phyloP scores from a whole-genome alignment of 2,888 invertebrate species.

The Drosophila niveifrons region DNA sequence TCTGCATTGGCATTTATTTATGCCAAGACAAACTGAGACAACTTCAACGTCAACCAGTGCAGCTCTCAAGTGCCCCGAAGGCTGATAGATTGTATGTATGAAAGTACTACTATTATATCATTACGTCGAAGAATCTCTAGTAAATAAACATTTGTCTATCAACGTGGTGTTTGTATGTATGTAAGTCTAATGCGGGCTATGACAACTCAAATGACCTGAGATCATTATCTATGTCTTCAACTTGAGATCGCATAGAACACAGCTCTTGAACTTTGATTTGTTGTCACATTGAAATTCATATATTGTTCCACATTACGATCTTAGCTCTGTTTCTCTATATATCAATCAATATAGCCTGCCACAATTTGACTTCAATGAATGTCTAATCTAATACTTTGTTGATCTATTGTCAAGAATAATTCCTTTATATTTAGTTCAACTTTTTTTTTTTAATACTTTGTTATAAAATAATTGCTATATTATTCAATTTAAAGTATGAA shows the following conservation, averaged over 20 bases:
- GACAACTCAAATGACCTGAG: constrained; percentile 21
- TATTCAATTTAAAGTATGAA: too few species aligned
- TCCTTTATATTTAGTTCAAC: too few species aligned
- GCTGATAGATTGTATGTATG: constrained; percentile 8
- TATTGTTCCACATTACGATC: neutral
- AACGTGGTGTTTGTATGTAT: neutral
- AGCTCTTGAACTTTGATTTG: constrained; percentile 14
- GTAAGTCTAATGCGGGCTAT: neutral
- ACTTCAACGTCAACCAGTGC: neutral
- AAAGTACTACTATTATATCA: too few species aligned
- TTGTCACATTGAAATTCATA: neutral
- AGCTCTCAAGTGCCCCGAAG: neutral
- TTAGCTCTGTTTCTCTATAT: too few species aligned
- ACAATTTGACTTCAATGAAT: too few species aligned
- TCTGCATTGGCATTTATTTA: constrained; percentile 53
- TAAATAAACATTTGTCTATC: neutral
- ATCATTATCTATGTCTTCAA: constrained; percentile 7
- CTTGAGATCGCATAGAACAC: neutral
- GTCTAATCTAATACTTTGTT: too few species aligned
- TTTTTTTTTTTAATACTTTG: too few species aligned
- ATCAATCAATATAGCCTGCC: too few species aligned
- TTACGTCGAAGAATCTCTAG: neutral
- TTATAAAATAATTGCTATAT: too few species aligned
- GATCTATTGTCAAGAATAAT: too few species aligned
- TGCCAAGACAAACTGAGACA: too few species aligned